phyloP scores from a whole-genome alignment of 2,113 vertebrate genomes.

The Plestiodon gilberti region DNA sequence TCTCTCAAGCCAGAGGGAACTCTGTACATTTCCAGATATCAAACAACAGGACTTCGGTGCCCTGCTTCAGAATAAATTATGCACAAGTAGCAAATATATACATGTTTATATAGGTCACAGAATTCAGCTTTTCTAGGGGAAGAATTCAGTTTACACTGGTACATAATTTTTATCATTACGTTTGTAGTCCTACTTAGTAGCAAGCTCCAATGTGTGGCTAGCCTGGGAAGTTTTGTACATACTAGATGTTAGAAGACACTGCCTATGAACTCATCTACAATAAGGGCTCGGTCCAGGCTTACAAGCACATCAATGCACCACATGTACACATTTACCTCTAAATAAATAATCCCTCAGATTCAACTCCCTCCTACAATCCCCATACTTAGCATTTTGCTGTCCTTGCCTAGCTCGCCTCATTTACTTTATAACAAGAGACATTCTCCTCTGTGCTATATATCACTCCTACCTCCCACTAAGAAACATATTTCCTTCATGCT shows the following conservation, averaged over 20 bases:
- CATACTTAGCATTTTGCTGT: background rate
- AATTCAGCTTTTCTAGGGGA: background rate
- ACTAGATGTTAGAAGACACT: constrained; percentile 26
- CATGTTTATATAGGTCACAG: background rate
- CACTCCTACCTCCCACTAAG: background rate
- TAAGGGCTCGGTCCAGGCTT: constrained; percentile 3
- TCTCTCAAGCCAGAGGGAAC: background rate
- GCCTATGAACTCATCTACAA: constrained; percentile 12
- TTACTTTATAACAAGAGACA: background rate
- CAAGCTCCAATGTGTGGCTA: constrained; percentile 12
- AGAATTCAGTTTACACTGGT: background rate
- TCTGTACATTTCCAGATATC: background rate
- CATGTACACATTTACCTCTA: background rate
- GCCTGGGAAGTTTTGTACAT: constrained; percentile 16
- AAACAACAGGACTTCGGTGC: background rate
- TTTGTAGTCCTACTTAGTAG: background rate
- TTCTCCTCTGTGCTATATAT: background rate
- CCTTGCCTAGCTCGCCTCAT: background rate
- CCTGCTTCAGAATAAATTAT: background rate
- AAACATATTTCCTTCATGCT: background rate
- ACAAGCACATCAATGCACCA: background rate
- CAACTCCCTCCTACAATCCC: constrained; percentile 25
- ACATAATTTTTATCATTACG: background rate
- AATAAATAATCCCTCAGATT: constrained; percentile 32
- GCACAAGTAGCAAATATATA: background rate